Conservation (phyloP, 2,888 invertebrate genomes). For the Apotomis capreana region DNA sequence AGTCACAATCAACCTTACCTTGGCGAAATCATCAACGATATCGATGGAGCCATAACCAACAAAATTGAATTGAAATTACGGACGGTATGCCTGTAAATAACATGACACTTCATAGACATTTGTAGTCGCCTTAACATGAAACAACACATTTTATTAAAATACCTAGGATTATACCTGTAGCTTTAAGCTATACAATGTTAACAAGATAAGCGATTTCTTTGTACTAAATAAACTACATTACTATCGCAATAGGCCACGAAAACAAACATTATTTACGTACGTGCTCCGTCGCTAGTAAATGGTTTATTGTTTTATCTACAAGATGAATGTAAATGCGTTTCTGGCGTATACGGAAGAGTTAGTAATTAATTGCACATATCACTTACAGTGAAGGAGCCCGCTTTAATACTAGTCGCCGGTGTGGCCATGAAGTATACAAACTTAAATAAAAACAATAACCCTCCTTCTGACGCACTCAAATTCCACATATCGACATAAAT, state of each 20-base stretch:
- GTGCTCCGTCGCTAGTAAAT: constrained; percentile 23
- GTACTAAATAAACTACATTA: constrained; percentile 16
- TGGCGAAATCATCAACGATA: too few relatives aligned
- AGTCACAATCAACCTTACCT: too few relatives aligned
- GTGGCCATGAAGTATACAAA: constrained; percentile 10
- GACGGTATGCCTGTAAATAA: too few relatives aligned
- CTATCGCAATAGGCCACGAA: constrained; percentile 11
- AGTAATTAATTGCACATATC: constrained; percentile 42
- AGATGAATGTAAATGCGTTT: constrained; percentile 39
- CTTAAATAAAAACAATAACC: neutral
- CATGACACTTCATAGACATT: too few relatives aligned
- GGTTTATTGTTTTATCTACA: constrained; percentile 37
- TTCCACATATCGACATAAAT: too few relatives aligned
- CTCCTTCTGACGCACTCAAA: neutral
- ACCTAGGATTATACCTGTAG: neutral
- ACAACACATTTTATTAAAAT: too few relatives aligned
- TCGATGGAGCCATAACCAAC: too few relatives aligned
- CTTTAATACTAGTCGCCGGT: constrained; percentile 4
- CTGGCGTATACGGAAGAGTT: constrained; percentile 36
- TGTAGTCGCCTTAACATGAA: too few relatives aligned
- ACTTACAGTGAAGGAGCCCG: constrained; percentile 26
- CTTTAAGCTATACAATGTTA: neutral
- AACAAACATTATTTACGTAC: constrained; percentile 32
- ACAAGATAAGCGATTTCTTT: constrained; percentile 13
- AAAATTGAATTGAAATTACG: too few relatives aligned